Evolutionary conservation across 2,797 vertebrate genomes (phyloP).

Genomic region (Clarias pachynema): DNA sequence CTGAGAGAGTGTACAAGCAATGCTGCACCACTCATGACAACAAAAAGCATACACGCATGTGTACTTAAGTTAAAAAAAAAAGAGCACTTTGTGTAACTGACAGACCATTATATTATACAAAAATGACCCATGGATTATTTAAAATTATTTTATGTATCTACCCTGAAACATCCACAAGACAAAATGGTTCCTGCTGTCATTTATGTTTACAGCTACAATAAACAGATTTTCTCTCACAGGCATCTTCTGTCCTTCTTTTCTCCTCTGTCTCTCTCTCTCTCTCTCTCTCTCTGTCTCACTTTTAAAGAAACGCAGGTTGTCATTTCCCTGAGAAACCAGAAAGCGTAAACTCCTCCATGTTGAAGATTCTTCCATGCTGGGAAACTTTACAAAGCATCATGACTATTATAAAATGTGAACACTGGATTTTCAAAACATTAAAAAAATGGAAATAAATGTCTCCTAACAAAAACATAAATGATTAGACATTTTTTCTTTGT

Average conservation of each 20-base stretch:
- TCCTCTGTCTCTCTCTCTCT: not conserved
- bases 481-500: not conserved
- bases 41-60: not conserved
- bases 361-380: not conserved
- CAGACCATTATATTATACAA: not conserved
- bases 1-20: not conserved
- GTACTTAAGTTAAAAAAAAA: not conserved
- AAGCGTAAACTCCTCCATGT: not conserved
- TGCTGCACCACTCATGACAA: not conserved
- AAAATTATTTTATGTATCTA: not conserved
- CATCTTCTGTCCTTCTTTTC: not conserved
- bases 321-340: not conserved
- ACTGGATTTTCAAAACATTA: not conserved
- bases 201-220: not conserved
- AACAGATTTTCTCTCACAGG: not conserved
- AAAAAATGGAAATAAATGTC: not conserved
- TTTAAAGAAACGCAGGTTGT: not conserved
- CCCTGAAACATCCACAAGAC: not conserved
- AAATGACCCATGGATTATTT: not conserved
- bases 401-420: not conserved
- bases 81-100: not conserved
- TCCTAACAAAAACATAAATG: not conserved
- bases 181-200: not conserved
- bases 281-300: not conserved
- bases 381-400: not conserved